Evolutionary conservation across 2,113 vertebrate genomes (phyloP).

Genomic region (Centrocercus urophasianus): DNA sequence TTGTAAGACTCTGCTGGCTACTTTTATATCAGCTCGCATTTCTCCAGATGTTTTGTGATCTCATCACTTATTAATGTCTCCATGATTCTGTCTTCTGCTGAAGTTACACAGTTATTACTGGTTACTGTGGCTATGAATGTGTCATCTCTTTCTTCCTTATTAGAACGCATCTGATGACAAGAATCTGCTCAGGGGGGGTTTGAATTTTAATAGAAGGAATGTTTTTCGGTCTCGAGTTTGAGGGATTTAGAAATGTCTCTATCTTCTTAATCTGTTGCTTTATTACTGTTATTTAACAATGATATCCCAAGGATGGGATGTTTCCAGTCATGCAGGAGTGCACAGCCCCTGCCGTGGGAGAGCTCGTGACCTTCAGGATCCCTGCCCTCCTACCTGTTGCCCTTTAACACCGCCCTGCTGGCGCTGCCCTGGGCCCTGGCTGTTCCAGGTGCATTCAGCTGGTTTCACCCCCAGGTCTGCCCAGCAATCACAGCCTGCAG

Average conservation of each 20-base stretch:
- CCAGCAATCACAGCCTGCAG: background rate
- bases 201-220: background rate
- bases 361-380: background rate
- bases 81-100: constrained; percentile 55
- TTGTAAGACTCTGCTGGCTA: constrained; percentile 39
- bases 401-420: background rate
- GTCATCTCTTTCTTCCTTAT: background rate
- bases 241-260: background rate
- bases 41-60: constrained; percentile 68
- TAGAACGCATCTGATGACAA: background rate
- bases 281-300: background rate
- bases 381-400: background rate
- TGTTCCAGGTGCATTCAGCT: background rate
- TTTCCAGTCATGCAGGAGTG: background rate
- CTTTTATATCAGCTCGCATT: constrained; percentile 64
- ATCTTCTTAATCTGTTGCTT: constrained; percentile 6
- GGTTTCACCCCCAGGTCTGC: background rate
- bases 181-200: constrained; percentile 7
- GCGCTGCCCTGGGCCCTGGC: background rate
- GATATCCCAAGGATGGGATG: background rate
- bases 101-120: constrained; percentile 59
- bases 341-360: background rate
- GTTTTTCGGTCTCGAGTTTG: background rate
- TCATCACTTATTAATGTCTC: constrained; percentile 58
- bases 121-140: constrained; percentile 40